Conservation (phyloP, 2,797 vertebrate species). For the Adelosebastes latens region DNA sequence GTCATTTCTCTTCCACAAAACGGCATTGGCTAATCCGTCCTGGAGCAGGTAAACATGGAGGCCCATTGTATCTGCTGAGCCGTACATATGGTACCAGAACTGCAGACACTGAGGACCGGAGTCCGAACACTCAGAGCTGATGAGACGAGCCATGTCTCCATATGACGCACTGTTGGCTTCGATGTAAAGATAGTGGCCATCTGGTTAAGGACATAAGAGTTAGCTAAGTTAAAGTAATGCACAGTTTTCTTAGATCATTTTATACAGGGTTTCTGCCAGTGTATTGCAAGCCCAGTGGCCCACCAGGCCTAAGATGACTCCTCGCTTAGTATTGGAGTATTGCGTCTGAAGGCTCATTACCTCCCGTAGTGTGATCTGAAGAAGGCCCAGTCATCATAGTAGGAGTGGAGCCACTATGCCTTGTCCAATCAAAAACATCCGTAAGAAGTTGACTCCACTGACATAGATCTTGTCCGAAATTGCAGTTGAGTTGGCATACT, state of each 20-base stretch:
- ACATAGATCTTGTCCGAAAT: slow-evolving; percentile 75
- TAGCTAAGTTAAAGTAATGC: neutral
- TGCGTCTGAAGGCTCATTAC: slow-evolving; percentile 37
- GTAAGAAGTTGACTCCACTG: slow-evolving; percentile 70
- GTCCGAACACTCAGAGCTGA: slow-evolving; percentile 73
- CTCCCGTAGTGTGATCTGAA: slow-evolving; percentile 76
- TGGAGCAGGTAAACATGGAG: slow-evolving; percentile 77
- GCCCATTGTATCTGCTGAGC: slow-evolving; percentile 80
- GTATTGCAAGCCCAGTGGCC: neutral
- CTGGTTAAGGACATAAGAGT: slow-evolving; percentile 30
- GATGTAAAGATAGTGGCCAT: slow-evolving; percentile 78
- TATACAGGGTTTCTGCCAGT: neutral
- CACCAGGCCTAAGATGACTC: too few species aligned
- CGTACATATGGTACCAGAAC: slow-evolving; percentile 86
- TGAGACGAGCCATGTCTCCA: slow-evolving; percentile 78
- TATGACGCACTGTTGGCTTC: slow-evolving; percentile 62
- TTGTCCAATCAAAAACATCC: slow-evolving; percentile 79
- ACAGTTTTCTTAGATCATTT: neutral
- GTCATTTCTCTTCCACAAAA: slow-evolving; percentile 75
- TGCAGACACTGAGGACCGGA: slow-evolving; percentile 79
- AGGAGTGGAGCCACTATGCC: slow-evolving; percentile 66
- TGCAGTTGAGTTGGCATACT: slow-evolving; percentile 70
- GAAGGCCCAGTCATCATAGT: slow-evolving; percentile 69
- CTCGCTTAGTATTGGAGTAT: too few species aligned
- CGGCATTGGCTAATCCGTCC: slow-evolving; percentile 6